Evolutionary conservation across 2,113 vertebrate species (phyloP).

Genomic region (Silurus glanis): DNA sequence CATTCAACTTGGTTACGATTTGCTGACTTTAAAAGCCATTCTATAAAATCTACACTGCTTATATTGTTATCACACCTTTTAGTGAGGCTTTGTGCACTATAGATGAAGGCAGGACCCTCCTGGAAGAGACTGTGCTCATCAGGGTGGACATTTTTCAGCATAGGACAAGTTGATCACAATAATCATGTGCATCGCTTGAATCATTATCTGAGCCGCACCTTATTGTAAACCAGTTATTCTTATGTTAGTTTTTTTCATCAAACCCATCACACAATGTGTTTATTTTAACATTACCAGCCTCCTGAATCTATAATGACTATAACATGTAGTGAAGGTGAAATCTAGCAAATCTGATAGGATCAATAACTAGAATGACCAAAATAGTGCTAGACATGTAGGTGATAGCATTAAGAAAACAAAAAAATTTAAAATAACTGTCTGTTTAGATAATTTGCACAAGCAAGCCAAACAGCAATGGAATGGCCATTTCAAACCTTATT

Average conservation of each 20-base stretch:
- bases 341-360: neutral
- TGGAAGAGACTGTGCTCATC: neutral
- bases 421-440: neutral
- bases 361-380: neutral
- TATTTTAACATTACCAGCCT: neutral
- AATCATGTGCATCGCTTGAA: neutral
- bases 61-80: too few relatives aligned
- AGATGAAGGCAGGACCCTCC: too few relatives aligned
- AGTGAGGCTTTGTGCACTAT: too few relatives aligned
- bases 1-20: too few relatives aligned
- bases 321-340: neutral
- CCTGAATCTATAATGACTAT: neutral
- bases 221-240: neutral
- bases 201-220: neutral
- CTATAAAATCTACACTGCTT: too few relatives aligned
- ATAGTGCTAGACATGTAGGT: neutral
- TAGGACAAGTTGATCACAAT: neutral
- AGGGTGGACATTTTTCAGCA: neutral
- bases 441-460: neutral
- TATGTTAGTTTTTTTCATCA: neutral
- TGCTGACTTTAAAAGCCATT: too few relatives aligned
- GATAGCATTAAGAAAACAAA: neutral
- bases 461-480: neutral
- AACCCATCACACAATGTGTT: neutral
- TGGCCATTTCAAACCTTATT: neutral